Evolutionary conservation across 2,113 vertebrate species (phyloP).

Genomic region (Heloderma charlesbogerti): DNA sequence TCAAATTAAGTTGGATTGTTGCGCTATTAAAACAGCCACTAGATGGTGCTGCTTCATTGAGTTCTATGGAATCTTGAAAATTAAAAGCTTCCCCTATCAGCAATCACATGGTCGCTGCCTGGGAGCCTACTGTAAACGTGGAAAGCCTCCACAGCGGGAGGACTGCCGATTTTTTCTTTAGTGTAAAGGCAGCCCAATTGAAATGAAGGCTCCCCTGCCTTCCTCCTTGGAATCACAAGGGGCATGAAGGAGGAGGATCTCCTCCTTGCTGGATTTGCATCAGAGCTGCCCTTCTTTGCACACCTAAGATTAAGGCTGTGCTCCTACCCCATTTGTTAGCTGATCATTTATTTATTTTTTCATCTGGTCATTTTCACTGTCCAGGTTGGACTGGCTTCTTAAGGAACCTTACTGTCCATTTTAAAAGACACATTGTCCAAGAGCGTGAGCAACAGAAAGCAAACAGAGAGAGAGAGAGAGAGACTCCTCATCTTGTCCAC

Average conservation of each 20-base stretch:
- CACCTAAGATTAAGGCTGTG: neutral
- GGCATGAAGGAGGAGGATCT: constrained; percentile 5
- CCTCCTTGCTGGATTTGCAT: neutral
- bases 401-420: neutral
- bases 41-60: too few relatives aligned
- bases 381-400: neutral
- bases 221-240: constrained; percentile 23
- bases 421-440: neutral
- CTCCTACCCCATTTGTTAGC: neutral
- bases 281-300: too few relatives aligned
- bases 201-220: constrained; percentile 57
- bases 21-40: too few relatives aligned
- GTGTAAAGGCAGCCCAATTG: too few relatives aligned
- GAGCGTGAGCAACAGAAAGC: neutral
- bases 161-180: too few relatives aligned
- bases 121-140: too few relatives aligned
- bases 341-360: neutral
- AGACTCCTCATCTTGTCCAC: neutral
- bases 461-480: too few relatives aligned
- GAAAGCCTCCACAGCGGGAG: too few relatives aligned
- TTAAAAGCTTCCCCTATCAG: too few relatives aligned
- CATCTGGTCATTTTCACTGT: neutral
- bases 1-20: too few relatives aligned
- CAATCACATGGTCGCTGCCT: too few relatives aligned
- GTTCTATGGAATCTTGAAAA: too few relatives aligned